These are phyloP conservation scores for Antechinus stuartii DNA, from an alignment of 2,113 vertebrate species.

Conservation along the genomic window DNA sequence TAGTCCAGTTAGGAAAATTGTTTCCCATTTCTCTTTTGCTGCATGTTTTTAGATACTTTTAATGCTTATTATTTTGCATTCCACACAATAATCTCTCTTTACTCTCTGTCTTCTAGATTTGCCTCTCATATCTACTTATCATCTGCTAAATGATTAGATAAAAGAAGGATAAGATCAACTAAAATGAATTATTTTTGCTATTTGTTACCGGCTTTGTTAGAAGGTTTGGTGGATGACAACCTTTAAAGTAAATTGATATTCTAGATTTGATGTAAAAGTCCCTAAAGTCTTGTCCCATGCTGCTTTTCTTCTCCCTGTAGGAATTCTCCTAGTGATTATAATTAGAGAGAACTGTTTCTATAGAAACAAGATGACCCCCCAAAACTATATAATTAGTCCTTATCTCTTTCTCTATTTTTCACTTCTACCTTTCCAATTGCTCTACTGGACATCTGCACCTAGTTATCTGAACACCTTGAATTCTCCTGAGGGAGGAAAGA, in stretches of 20 bases:
- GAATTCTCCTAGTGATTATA: background rate
- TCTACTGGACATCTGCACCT: background rate
- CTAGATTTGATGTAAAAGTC: background rate
- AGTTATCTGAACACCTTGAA: background rate
- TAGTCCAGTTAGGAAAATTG: background rate
- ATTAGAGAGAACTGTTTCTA: background rate
- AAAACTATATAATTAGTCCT: background rate
- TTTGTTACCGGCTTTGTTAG: background rate
- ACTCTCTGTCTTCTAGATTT: background rate
- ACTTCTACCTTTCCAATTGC: background rate
- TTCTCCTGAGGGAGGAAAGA: background rate
- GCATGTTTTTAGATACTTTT: background rate
- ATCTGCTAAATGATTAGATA: background rate
- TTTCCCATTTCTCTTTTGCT: background rate
- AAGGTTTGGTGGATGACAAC: background rate
- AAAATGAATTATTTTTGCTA: slow-evolving; percentile 8
- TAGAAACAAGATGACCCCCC: background rate
- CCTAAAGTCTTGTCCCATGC: background rate
- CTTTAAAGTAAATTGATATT: slow-evolving; percentile 3
- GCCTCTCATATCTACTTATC: background rate
- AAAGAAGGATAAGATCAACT: background rate
- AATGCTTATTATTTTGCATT: background rate
- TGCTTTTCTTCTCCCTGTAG: background rate
- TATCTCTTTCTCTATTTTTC: background rate
- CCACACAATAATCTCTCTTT: background rate